phyloP scores from a whole-genome alignment of 1,140 invertebrate species.

The Pissodes strobi region DNA sequence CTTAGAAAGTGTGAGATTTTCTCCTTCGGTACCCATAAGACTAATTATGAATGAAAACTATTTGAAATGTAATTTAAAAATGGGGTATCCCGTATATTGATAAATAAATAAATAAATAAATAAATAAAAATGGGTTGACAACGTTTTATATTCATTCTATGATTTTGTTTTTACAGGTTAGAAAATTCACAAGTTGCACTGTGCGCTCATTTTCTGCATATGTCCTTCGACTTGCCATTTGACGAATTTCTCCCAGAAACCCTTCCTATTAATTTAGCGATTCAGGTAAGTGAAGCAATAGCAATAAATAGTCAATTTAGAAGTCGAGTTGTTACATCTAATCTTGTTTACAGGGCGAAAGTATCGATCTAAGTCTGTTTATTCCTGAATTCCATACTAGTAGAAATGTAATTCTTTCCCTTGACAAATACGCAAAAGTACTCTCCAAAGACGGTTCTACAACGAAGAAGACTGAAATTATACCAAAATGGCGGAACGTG shows the following conservation, averaged over 20 bases:
- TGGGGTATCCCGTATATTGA: no score
- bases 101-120: no score
- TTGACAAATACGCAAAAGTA: constrained; percentile 88
- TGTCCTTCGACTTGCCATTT: constrained; percentile 92
- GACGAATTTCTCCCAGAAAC: constrained; percentile 87
- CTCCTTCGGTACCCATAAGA: no score
- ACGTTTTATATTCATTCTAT: neutral
- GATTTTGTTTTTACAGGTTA: constrained; percentile 25
- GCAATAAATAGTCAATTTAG: neutral
- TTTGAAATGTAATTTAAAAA: no score
- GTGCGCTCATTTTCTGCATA: constrained; percentile 89
- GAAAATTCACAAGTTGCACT: constrained; percentile 94
- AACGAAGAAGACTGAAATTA: constrained; percentile 61
- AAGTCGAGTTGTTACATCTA: no score
- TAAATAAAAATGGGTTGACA: no score
- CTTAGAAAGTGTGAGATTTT: no score
- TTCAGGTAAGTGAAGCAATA: constrained; percentile 66
- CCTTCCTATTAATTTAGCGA: constrained; percentile 87
- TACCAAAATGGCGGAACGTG: constrained; percentile 84
- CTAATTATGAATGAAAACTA: no score
- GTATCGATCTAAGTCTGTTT: constrained; percentile 85
- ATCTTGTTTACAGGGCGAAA: constrained; percentile 70
- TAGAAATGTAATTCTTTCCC: constrained; percentile 77
- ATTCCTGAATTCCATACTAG: constrained; percentile 91
- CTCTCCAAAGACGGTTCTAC: constrained; percentile 74